Conservation (phyloP, 1,140 invertebrate genomes). For the Drosophila nigromelanica region DNA sequence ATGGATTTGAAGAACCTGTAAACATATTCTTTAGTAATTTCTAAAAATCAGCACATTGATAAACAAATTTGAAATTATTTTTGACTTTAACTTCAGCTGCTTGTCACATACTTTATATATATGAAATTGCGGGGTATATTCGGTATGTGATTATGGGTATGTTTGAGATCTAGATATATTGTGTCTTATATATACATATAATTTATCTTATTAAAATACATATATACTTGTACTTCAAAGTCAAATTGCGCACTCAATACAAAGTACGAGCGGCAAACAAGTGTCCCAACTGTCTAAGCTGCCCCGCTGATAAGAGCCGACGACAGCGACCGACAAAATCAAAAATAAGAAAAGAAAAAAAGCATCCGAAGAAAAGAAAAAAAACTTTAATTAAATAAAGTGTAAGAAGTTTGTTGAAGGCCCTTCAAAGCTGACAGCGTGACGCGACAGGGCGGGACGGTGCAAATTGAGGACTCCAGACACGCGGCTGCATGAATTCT, state of each 20-base stretch:
- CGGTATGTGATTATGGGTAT: not conserved
- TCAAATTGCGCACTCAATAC: conserved; percentile 55
- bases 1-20: too few relatives aligned
- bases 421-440: conserved; percentile 57
- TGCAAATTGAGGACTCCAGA: conserved; percentile 1
- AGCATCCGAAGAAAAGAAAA: conserved; percentile 30
- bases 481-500: conserved; percentile 29
- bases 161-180: too few relatives aligned
- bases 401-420: conserved; percentile 75
- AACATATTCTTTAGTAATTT: too few relatives aligned
- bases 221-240: conserved; percentile 37
- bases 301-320: conserved; percentile 41
- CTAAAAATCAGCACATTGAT: too few relatives aligned
- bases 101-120: too few relatives aligned
- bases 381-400: conserved; percentile 80
- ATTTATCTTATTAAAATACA: not conserved
- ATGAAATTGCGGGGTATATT: too few relatives aligned
- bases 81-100: too few relatives aligned
- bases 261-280: conserved; percentile 53
- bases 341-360: conserved; percentile 49
- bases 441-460: not conserved
- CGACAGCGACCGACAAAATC: conserved; percentile 27
- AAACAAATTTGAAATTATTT: too few relatives aligned
- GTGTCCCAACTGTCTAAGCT: conserved; percentile 70
- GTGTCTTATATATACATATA: not conserved